phyloP scores from a whole-genome alignment of 2,888 invertebrate genomes.

The Eilema caniola region DNA sequence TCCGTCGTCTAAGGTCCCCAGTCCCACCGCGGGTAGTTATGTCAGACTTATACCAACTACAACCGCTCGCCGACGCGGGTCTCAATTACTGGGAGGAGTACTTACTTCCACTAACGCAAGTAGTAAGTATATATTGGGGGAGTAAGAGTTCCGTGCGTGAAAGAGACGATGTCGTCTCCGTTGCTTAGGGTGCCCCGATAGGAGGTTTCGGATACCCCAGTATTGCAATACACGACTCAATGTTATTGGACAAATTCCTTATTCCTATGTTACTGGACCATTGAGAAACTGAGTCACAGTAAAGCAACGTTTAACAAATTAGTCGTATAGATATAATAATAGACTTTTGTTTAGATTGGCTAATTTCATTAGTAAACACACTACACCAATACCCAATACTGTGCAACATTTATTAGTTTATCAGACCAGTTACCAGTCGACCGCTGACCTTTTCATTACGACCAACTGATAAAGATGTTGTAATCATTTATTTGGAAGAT shows the following conservation, averaged over 20 bases:
- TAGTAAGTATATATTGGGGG: no score
- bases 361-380: constrained; percentile 12
- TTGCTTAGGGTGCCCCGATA: no score
- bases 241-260: neutral
- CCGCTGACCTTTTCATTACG: constrained; percentile 63
- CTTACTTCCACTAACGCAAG: no score
- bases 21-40: no score
- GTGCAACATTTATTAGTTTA: constrained; percentile 62
- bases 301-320: neutral
- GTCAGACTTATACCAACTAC: no score
- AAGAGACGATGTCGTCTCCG: no score
- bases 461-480: constrained; percentile 59
- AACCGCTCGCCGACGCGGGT: no score
- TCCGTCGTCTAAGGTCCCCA: no score
- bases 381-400: neutral
- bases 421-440: constrained; percentile 62
- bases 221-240: no score
- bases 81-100: no score
- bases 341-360: neutral
- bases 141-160: no score
- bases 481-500: constrained; percentile 42
- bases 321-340: constrained; percentile 2
- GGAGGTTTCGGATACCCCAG: no score
- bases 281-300: neutral
- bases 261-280: neutral